Evolutionary conservation across 2,888 invertebrate species (phyloP).

Genomic region (Deilephila porcellus): DNA sequence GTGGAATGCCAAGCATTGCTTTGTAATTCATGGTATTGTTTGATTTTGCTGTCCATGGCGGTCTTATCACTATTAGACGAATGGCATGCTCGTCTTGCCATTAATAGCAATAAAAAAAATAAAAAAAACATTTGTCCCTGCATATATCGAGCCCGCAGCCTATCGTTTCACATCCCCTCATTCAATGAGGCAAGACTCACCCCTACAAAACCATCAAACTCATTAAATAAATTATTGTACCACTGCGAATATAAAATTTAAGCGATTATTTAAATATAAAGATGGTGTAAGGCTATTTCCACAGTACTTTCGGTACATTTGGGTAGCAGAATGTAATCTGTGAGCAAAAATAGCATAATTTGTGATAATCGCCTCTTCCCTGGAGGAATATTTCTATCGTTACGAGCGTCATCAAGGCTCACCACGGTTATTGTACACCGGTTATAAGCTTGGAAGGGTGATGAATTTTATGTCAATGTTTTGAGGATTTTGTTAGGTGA

Average conservation of each 20-base stretch:
- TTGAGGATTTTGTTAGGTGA: too few species aligned
- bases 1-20: too few species aligned
- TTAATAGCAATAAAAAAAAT: too few species aligned
- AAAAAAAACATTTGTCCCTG: too few species aligned
- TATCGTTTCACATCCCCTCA: background rate
- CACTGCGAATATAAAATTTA: background rate
- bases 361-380: slow-evolving; percentile 34
- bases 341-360: slow-evolving; percentile 41
- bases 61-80: too few species aligned
- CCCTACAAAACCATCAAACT: background rate
- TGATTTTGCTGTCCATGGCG: too few species aligned
- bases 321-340: slow-evolving; percentile 35
- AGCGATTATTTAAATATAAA: background rate
- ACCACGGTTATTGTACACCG: background rate
- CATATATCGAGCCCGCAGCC: too few species aligned
- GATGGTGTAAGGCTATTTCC: background rate
- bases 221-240: background rate
- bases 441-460: background rate
- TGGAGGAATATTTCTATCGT: slow-evolving; percentile 33
- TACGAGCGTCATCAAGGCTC: background rate
- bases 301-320: slow-evolving; percentile 29
- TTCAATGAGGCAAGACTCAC: background rate
- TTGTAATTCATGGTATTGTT: too few species aligned
- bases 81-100: too few species aligned
- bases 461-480: too few species aligned